Evolutionary conservation across 2,888 invertebrate genomes (phyloP).

Genomic region (Prosopocoilus inquinatus): DNA sequence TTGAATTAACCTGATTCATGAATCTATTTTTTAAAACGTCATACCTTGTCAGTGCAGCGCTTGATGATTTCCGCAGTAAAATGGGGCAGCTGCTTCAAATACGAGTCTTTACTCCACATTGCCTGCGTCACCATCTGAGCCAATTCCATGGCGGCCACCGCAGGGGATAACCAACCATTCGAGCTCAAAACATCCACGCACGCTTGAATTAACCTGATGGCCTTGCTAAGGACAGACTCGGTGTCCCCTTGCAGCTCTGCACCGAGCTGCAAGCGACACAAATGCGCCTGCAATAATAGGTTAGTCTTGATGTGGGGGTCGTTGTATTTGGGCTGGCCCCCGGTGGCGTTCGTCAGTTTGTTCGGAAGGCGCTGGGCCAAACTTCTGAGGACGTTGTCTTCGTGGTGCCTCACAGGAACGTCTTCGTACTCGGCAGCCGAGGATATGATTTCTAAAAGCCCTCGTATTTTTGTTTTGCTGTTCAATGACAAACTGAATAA

Average conservation of each 20-base stretch:
- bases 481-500: conserved; percentile 96
- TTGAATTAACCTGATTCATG: neutral
- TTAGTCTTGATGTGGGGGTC: conserved; percentile 98
- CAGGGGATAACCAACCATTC: conserved; percentile 97
- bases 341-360: conserved; percentile 61
- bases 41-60: conserved; percentile 84
- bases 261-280: conserved; percentile 90
- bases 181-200: conserved; percentile 93
- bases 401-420: conserved; percentile 91
- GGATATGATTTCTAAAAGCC: conserved; percentile 95
- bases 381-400: conserved; percentile 78
- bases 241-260: conserved; percentile 97
- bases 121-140: conserved; percentile 99
- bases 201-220: conserved; percentile 85
- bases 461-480: conserved; percentile 95
- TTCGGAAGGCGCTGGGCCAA: conserved; percentile 57
- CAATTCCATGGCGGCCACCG: conserved; percentile 98
- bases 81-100: conserved; percentile 95
- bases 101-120: conserved; percentile 99
- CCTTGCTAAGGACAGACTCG: conserved; percentile 82
- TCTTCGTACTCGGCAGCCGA: conserved; percentile 96
- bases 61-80: conserved; percentile 87
- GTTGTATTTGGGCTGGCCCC: conserved; percentile 76
- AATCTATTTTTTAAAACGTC: conserved; percentile 1
- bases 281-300: conserved; percentile 91